Evolutionary conservation across 2,113 vertebrate genomes (phyloP).

Genomic region (Neotoma lepida): DNA sequence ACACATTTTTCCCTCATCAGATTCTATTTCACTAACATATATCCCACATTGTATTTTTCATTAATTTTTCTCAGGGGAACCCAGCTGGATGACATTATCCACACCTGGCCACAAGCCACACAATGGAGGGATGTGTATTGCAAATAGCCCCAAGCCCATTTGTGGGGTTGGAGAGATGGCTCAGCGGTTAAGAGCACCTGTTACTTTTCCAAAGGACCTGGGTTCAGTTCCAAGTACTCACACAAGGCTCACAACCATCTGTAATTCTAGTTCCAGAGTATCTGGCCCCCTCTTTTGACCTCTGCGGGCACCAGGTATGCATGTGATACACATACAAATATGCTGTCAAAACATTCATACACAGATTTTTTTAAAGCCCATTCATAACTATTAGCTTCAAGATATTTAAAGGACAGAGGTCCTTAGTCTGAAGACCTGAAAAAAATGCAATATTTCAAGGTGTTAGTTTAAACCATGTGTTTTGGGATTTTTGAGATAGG

Average conservation of each 20-base stretch:
- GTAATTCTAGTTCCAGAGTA: background rate
- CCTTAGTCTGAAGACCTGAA: slow-evolving; percentile 21
- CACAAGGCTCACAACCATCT: background rate
- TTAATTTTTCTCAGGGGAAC: slow-evolving; percentile 40
- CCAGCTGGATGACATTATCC: background rate
- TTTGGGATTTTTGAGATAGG: background rate
- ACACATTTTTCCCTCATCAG: slow-evolving; percentile 30
- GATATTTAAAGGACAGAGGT: background rate
- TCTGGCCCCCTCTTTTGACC: background rate
- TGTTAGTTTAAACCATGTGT: background rate
- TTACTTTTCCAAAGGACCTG: background rate
- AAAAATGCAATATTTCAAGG: slow-evolving; percentile 9
- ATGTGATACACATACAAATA: too few relatives aligned
- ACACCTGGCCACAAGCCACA: background rate
- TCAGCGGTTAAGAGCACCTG: background rate
- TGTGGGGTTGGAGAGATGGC: background rate
- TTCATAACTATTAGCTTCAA: background rate
- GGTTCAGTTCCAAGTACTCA: background rate
- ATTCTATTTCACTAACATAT: background rate
- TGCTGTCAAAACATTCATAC: background rate
- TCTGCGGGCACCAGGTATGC: background rate
- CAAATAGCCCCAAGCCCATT: background rate
- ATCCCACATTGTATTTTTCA: slow-evolving; percentile 7
- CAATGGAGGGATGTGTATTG: background rate
- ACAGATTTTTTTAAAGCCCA: background rate